A percentile compares a stretch with the other conserved stretches of the same genome.
These are phyloP conservation scores for Fulmarus glacialis DNA, from an alignment of 2,113 vertebrate genomes.

Conservation along the genomic window DNA sequence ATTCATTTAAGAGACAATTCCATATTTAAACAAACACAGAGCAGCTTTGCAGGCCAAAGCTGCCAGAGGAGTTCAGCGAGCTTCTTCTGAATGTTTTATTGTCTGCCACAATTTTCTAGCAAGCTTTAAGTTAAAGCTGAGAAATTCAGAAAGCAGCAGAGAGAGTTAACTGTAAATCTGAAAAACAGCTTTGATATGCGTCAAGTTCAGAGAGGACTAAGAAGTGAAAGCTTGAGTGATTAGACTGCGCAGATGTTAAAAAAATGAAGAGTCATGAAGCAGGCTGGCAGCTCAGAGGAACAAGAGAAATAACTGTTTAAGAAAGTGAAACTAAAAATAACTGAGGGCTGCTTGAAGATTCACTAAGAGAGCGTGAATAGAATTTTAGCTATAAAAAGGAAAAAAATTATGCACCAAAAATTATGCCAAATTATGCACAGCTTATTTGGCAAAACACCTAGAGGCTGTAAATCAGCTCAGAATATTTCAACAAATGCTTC, in stretches of 20 bases:
- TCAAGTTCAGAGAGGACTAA: constrained; percentile 60
- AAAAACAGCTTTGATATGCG: constrained; percentile 56
- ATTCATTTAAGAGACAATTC: constrained; percentile 40
- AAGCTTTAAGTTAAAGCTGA: constrained; percentile 43
- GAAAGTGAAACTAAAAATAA: constrained; percentile 72
- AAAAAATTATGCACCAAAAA: constrained; percentile 32
- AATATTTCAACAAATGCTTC: constrained; percentile 19
- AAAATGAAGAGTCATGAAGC: constrained; percentile 70
- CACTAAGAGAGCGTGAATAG: constrained; percentile 50
- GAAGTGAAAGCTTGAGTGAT: constrained; percentile 65
- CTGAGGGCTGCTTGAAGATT: constrained; percentile 28
- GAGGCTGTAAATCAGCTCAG: constrained; percentile 18
- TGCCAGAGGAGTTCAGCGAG: background rate
- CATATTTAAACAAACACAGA: constrained; percentile 26
- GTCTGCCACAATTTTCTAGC: constrained; percentile 20
- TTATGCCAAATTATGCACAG: too few species aligned
- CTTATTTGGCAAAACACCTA: constrained; percentile 47
- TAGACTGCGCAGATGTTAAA: constrained; percentile 65
- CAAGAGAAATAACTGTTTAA: constrained; percentile 66
- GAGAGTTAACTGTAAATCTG: constrained; percentile 48
- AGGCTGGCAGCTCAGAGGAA: constrained; percentile 63
- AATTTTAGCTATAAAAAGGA: constrained; percentile 62
- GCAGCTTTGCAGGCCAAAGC: background rate
- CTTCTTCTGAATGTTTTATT: constrained; percentile 20
- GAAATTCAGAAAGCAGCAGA: constrained; percentile 47